Conservation (phyloP, 2,113 vertebrate genomes). For the Platysternon megacephalum region DNA sequence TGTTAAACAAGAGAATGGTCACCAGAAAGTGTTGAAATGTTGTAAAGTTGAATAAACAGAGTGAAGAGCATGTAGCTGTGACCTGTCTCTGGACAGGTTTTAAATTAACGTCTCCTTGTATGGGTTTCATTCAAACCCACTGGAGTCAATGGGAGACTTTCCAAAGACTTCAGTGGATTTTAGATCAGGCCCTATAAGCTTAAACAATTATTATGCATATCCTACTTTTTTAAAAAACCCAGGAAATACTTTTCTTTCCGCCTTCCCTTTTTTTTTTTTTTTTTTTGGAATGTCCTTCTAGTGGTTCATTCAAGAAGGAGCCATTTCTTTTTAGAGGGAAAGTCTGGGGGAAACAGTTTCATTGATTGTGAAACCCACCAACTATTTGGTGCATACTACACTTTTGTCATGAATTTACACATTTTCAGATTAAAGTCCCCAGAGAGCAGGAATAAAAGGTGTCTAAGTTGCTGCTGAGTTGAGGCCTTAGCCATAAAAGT, state of each 20-base stretch:
- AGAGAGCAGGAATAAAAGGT: conserved; percentile 42
- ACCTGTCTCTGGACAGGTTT: neutral
- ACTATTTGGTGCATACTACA: neutral
- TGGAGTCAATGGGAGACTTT: neutral
- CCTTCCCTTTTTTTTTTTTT: neutral
- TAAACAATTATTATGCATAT: neutral
- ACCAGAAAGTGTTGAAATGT: neutral
- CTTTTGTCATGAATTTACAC: conserved; percentile 16
- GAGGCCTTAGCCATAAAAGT: conserved; percentile 46
- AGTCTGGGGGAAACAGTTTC: neutral
- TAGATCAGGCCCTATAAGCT: neutral
- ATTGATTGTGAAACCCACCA: conserved; percentile 16
- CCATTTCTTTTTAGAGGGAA: neutral
- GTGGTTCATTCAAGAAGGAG: neutral
- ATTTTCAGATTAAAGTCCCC: neutral
- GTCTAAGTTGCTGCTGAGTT: conserved; percentile 38
- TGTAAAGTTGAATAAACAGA: neutral
- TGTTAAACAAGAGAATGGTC: neutral
- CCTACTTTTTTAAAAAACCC: neutral
- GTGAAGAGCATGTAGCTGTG: neutral
- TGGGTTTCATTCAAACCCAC: neutral
- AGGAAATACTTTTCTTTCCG: neutral
- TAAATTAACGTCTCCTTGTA: neutral
- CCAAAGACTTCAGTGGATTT: neutral
- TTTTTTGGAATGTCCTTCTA: neutral